Percentiles rank a stretch among this genome's conserved stretches.
Evolutionary conservation across 2,888 invertebrate genomes (phyloP).

Genomic region (Sympetrum striolatum): DNA sequence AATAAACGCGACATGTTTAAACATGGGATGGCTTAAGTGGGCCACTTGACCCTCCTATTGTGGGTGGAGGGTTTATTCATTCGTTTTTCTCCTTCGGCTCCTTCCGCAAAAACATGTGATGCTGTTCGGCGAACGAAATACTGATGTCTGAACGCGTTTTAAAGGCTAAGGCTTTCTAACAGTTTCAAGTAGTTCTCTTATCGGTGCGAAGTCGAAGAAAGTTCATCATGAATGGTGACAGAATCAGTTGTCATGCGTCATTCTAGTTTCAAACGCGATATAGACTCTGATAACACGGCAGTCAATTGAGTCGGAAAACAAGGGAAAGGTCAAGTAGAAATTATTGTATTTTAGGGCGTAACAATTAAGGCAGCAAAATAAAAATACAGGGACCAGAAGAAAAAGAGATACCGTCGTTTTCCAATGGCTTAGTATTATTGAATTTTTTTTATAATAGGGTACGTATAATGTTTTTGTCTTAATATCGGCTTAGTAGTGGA

Average conservation of each 20-base stretch:
- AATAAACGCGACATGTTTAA: constrained; percentile 14
- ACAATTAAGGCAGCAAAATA: no score
- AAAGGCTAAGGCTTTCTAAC: neutral
- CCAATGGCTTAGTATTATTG: no score
- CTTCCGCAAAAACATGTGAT: neutral
- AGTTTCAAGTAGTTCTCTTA: neutral
- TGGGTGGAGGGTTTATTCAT: neutral
- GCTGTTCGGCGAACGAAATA: neutral
- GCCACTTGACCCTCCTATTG: constrained; percentile 23
- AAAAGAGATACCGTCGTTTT: no score
- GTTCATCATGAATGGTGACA: neutral
- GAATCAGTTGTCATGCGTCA: neutral
- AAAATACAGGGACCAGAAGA: no score
- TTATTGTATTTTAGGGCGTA: no score
- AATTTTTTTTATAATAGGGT: no score
- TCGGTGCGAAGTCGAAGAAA: neutral
- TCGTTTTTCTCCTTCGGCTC: neutral
- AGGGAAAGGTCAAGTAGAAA: no score
- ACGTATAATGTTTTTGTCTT: no score
- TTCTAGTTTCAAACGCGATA: no score
- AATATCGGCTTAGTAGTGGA: no score
- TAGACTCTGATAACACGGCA: no score
- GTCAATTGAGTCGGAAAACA: no score
- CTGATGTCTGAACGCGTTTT: neutral
- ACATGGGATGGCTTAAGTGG: neutral